Evolutionary conservation across 2,888 invertebrate genomes (phyloP), one percentile per base, ranked within the genome.

Genomic region (Netelia fuscicornis): DNA sequence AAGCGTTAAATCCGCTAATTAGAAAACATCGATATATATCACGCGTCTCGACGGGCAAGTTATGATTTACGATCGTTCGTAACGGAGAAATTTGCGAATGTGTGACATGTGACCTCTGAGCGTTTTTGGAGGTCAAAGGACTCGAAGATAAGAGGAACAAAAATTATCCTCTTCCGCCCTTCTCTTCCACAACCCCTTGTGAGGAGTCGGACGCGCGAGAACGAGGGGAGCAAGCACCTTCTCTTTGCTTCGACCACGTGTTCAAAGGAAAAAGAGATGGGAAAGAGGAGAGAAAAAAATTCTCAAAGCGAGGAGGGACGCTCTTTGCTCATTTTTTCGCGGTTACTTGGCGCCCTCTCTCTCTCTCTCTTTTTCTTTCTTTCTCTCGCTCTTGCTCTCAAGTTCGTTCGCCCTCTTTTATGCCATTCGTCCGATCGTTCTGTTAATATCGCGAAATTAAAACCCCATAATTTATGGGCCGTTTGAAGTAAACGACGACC

Each of bases 371-470:
- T 37, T 78, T 37, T 54, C 64, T 58, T n/a, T 67, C 48, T 48
- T 60, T 52, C 60, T 11, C 54, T 58, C 48, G 62, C 58, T 58
- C 23, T 67, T 30, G 30, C 67, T 52, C 60, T 11, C 62, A 13
- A 48, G 82, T 76, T 76, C 70, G 56, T 64, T 85, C 79, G 82
- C 82, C 79, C 82, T 71, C 85, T 85, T 82, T 78, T 82, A 76
- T 77, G 71, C 85, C 82, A 85, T 85, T 86, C 83, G 77, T 80
- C 89, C 89, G 90, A 91, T 92, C 91, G 89, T 91, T 90, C 90
- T 88, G 92, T 93, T 93, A 93, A 93, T 93, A 91, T 91, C 90
- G 91, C 91, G 89, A 93, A 92, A 93, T 92, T 92, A 91, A 92
- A 93, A 91, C 88, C 89, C 89, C 90, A 90, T 93, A 92, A 93